phyloP scores from a whole-genome alignment of 2,113 vertebrate species.

The Tragulus kanchil region DNA sequence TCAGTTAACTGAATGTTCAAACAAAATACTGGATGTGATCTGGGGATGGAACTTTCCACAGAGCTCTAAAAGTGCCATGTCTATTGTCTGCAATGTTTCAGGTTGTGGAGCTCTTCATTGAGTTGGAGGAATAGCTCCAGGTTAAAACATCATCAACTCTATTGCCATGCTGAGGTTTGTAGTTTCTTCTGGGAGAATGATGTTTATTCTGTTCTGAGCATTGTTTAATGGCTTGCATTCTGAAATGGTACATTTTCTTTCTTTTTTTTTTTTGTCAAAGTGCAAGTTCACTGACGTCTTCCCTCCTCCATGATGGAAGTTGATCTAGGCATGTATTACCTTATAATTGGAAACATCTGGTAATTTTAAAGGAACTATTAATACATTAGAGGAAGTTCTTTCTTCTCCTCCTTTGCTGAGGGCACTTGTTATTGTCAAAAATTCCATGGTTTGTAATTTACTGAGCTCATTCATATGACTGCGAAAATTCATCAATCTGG shows the following conservation, averaged over 20 bases:
- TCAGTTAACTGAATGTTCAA: neutral
- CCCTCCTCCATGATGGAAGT: neutral
- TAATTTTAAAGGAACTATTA: neutral
- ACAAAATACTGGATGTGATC: neutral
- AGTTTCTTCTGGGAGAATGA: neutral
- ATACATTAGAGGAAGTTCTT: neutral
- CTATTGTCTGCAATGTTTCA: neutral
- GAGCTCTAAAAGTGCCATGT: neutral
- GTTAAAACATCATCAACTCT: neutral
- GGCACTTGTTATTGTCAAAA: neutral
- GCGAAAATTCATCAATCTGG: too few relatives aligned
- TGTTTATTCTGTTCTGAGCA: neutral
- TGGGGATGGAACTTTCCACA: neutral
- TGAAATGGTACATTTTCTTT: neutral
- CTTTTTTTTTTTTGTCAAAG: neutral
- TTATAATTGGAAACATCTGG: neutral
- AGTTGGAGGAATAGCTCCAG: neutral
- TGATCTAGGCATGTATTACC: neutral
- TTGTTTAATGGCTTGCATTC: neutral
- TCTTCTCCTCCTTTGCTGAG: neutral
- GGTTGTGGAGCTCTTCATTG: neutral
- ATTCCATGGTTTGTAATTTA: neutral
- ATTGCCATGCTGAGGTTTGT: neutral
- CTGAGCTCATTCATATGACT: too few relatives aligned
- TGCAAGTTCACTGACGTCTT: neutral